Conservation (phyloP, 2,888 invertebrate genomes). For the Trichacis sp. region DNA sequence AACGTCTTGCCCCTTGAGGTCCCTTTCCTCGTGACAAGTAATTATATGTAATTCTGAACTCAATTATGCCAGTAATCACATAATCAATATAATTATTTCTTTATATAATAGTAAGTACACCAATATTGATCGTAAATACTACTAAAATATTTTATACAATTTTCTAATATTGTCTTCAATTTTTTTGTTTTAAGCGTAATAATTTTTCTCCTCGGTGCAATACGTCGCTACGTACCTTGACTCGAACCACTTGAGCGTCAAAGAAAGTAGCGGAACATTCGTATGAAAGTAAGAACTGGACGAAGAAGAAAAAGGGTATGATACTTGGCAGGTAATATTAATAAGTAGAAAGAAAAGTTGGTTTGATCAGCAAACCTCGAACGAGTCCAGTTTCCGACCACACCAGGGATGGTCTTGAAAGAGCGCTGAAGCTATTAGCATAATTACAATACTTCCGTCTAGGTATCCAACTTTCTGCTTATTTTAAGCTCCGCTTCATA, state of each 20-base stretch:
- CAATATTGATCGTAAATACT: too few species aligned
- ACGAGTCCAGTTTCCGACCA: slow-evolving; percentile 51
- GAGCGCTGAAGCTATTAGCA: slow-evolving; percentile 66
- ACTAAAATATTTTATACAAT: too few species aligned
- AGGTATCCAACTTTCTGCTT: slow-evolving; percentile 64
- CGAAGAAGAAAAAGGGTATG: slow-evolving; percentile 39
- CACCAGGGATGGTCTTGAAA: slow-evolving; percentile 61
- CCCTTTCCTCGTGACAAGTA: too few species aligned
- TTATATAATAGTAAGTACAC: too few species aligned
- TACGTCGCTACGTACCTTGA: neutral
- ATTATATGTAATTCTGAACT: too few species aligned
- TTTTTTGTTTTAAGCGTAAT: too few species aligned
- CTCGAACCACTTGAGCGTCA: neutral
- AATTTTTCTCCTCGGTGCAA: too few species aligned
- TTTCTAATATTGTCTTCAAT: too few species aligned
- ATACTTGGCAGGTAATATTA: slow-evolving; percentile 62
- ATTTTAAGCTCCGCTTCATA: slow-evolving; percentile 56
- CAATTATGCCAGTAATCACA: too few species aligned
- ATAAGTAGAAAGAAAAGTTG: slow-evolving; percentile 68
- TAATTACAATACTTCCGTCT: slow-evolving; percentile 68
- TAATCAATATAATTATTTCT: too few species aligned
- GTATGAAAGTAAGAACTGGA: too few species aligned
- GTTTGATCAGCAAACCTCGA: slow-evolving; percentile 64
- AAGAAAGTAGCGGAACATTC: neutral
- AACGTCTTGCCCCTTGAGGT: too few species aligned